Evolutionary conservation across 2,888 invertebrate genomes (phyloP).

Genomic region (Drosophila fungiperda): DNA sequence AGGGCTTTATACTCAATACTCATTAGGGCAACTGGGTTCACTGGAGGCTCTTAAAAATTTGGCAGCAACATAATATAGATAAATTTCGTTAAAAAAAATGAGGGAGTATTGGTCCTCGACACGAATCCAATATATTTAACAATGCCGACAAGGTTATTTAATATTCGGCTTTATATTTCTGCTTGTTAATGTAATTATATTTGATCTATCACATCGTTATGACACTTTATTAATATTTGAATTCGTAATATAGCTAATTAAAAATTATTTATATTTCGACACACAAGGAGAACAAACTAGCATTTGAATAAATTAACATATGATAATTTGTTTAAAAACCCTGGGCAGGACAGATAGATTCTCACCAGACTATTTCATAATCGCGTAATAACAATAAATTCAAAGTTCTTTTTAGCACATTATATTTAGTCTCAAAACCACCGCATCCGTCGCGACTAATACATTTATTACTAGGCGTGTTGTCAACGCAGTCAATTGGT

Average conservation of each 20-base stretch:
- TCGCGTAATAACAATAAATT: not conserved
- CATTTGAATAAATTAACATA: not conserved
- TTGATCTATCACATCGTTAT: not conserved
- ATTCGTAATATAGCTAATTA: not conserved
- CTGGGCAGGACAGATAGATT: not conserved
- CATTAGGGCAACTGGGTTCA: conserved; percentile 6
- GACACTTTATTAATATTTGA: not conserved
- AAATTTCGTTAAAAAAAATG: not conserved
- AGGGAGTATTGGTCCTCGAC: not conserved
- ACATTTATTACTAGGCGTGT: conserved; percentile 27
- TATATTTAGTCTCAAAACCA: not conserved
- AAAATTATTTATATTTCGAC: not conserved
- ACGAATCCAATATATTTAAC: not conserved
- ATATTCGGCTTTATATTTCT: not conserved
- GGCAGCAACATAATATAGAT: not conserved
- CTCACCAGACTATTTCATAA: not conserved
- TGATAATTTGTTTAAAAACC: not conserved
- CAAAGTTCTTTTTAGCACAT: not conserved
- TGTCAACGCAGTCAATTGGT: conserved; percentile 44
- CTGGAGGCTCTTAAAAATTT: not conserved
- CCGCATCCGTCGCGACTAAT: not conserved
- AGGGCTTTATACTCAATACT: conserved; percentile 9
- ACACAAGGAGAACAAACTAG: not conserved
- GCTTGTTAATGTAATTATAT: not conserved
- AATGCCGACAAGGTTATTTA: not conserved